Base-by-base conservation (phyloP, 2,888 invertebrate species). In the Drosophila nr. medialis region DNA sequence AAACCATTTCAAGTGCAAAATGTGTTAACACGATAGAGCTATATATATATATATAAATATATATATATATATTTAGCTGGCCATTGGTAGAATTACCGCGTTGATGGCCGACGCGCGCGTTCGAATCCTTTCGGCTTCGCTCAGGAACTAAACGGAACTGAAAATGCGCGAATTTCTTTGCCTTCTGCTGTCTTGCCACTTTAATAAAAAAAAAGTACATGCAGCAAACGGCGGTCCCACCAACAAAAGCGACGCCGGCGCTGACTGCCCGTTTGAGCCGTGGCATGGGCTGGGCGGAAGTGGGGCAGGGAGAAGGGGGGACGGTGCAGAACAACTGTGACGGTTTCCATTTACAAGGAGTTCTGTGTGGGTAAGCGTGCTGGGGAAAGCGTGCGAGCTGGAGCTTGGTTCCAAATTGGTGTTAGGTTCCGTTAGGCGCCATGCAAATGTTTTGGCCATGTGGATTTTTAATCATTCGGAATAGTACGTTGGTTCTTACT, bases 51-150 rank as follows among this genome's bases (percentile, higher is more conserved):
- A 38, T 32, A 7, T 36, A 2, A 5, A 21, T 10, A 30, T 21
- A 15, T 21, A 2, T 13, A 34, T 15, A 24, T 34, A n/a, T n/a
- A 27, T 32, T 40, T 36, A 48, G 49, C 64, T 61, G 51, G 59
- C n/a, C 55, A 72, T 36, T 54, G 36, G 34, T 49, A 34, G 42
- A 54, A 80, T 82, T 89, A 83, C 87, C 85, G 85, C 81, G 81
- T 66, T 77, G 64, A 69, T 72, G 72, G 66, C 70, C 73, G 75
- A 75, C 80, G 77, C 88, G 88, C 92, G 38, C 55, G 92, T 92
- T 90, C 81, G 90, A 92, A 90, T 92, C 92, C 92, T 92, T 92
- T 92, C 92, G 90, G 90, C 89, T 91, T 86, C 88, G 86, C 81
- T 86, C 85, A 88, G 90, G 90, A 90, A 92, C 92, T 92, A 82